Evolutionary conservation across 2,797 vertebrate genomes (phyloP), one percentile per base, ranked within the genome.

Genomic region (Chelidonichthys spinosus): DNA sequence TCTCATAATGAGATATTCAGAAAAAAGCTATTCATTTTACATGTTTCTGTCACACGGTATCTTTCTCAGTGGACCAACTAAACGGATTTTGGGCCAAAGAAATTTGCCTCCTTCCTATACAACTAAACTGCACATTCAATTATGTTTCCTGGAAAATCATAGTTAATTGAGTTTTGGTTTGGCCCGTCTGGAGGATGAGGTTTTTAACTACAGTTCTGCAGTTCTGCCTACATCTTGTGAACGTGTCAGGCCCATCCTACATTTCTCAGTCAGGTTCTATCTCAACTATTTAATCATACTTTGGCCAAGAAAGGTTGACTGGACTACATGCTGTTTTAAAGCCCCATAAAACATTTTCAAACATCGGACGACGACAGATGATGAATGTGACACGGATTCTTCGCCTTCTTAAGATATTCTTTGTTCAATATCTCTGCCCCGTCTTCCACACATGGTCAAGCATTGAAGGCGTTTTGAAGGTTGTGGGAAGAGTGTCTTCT

Each of bases 1-100:
- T 39, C 47, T 55, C 43, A 25, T 42, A 59, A 75, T 49, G 17
- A 76, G 25, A 25, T 25, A 25, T 25, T 25, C 25, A 25, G 25
- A 25, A 1, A 32, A 37, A 37, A 14, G 7, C 25, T 59, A 52
- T 59, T 64, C 44, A 70, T 70, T 25, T 43, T 2, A 25, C 25
- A 25, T 25, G 25, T 25, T 25, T 25, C 25, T 25, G 25, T 0
- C 43, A 37, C 46, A 17, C 25, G 25, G 25, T 25, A 4, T 44
- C 44, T 17, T 17, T 17, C 44, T 46, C 2, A 17, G 15, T 32
- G 50, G 5, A 52, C 14, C 3, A 17, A 11, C 18, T 32, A 18
- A 46, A 46, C 25, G 25, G 25, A 25, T 25, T 25, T 25, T 25
- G 25, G 25, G 25, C 25, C 25, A 25, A 25, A 25, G 25, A 25